Evolutionary conservation across 2,113 vertebrate species (phyloP).

Genomic region (Mesitornis unicolor): DNA sequence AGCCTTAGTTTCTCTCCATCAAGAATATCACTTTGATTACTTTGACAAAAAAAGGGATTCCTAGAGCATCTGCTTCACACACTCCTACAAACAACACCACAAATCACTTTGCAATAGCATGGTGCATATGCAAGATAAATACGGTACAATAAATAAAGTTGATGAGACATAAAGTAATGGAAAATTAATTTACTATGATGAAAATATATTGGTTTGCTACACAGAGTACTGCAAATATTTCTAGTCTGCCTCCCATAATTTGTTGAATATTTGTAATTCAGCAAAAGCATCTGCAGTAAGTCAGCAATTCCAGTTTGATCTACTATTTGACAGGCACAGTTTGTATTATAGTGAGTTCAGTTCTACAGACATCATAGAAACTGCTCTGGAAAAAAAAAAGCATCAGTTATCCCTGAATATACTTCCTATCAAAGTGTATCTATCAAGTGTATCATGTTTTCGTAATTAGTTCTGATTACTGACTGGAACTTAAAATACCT

Average conservation of each 20-base stretch:
- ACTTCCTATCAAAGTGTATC: neutral
- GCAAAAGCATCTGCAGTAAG: neutral
- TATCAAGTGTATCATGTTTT: neutral
- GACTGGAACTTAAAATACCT: neutral
- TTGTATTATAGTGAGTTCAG: neutral
- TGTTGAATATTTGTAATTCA: neutral
- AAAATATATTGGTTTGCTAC: neutral
- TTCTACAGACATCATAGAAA: neutral
- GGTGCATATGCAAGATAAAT: neutral
- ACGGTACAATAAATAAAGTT: neutral
- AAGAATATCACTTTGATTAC: neutral
- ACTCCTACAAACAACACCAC: neutral
- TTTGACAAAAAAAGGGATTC: neutral
- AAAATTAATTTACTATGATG: neutral
- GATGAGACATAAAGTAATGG: neutral
- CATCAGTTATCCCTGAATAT: neutral
- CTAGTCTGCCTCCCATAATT: neutral
- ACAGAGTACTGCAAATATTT: neutral
- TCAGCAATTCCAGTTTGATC: fast-evolving
- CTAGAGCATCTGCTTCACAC: neutral
- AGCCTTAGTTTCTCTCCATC: neutral
- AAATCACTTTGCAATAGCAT: neutral
- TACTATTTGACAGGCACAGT: neutral
- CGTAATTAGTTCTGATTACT: neutral
- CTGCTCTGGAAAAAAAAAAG: neutral